phyloP scores from a whole-genome alignment of 1,140 invertebrate genomes.

The Cheumatopsyche charites region DNA sequence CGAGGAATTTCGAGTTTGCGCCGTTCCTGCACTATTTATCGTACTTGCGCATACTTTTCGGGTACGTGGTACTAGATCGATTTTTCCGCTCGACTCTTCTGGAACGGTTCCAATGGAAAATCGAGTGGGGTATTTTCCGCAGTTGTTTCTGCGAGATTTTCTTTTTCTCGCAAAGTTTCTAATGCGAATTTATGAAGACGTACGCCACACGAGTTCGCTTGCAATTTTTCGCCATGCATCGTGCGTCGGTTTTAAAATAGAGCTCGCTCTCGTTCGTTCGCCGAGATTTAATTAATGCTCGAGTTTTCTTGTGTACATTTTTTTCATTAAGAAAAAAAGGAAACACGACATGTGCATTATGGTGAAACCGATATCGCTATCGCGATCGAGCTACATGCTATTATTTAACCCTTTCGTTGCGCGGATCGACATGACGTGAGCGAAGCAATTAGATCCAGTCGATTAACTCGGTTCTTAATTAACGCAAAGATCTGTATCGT shows the following conservation, averaged over 20 bases:
- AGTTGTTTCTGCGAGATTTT: neutral
- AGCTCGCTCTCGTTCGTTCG: too few relatives aligned
- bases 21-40: too few relatives aligned
- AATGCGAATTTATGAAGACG: slow-evolving; percentile 26
- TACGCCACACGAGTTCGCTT: neutral
- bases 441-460: slow-evolving; percentile 1
- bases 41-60: too few relatives aligned
- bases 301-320: too few relatives aligned
- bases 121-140: slow-evolving; percentile 9
- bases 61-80: too few relatives aligned
- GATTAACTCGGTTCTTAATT: neutral
- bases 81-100: neutral
- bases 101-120: neutral
- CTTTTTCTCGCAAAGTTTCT: slow-evolving; percentile 12
- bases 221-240: slow-evolving; percentile 5
- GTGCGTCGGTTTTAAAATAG: too few relatives aligned
- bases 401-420: slow-evolving; percentile 20
- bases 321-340: slow-evolving; percentile 11
- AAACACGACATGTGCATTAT: slow-evolving; percentile 22
- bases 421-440: neutral
- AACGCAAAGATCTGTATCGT: too few relatives aligned
- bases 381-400: neutral
- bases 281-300: too few relatives aligned
- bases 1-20: too few relatives aligned
- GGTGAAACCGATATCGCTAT: slow-evolving; percentile 10